A percentile compares a stretch with the other conserved stretches of the same genome.
Conservation (phyloP, 2,113 vertebrate genomes). For the Falco punctatus region DNA sequence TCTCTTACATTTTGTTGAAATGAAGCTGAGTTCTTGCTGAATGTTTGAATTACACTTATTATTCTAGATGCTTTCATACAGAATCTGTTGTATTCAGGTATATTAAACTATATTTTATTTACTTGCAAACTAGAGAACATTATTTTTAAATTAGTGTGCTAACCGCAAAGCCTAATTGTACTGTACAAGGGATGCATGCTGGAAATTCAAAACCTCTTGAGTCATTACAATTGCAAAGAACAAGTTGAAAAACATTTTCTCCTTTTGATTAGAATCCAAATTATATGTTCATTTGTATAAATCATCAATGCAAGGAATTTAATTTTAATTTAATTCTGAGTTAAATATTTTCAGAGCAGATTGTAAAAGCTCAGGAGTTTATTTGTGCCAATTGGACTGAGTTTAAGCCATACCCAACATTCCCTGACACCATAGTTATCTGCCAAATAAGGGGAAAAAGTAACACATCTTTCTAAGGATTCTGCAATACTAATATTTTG, state of each 20-base stretch:
- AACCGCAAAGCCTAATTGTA: slow-evolving; percentile 5
- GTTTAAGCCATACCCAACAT: neutral
- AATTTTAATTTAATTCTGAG: slow-evolving; percentile 36
- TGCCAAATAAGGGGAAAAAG: neutral
- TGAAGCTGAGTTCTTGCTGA: neutral
- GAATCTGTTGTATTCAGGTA: neutral
- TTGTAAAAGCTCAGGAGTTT: neutral
- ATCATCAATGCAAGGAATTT: slow-evolving; percentile 23
- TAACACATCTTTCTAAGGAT: neutral
- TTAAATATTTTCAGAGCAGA: slow-evolving; percentile 16
- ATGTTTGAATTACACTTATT: neutral
- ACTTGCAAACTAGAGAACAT: slow-evolving; percentile 1
- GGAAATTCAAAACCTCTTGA: slow-evolving; percentile 31
- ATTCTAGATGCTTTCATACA: neutral
- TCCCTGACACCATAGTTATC: neutral
- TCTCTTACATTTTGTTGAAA: neutral
- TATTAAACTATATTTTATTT: slow-evolving; percentile 14
- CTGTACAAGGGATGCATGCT: slow-evolving; percentile 6
- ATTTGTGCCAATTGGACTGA: neutral
- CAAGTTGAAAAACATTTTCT: slow-evolving; percentile 10
- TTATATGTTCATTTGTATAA: slow-evolving; percentile 35
- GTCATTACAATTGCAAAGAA: slow-evolving; percentile 37
- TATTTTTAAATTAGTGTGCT: slow-evolving; percentile 47
- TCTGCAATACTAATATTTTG: neutral
- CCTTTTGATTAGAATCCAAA: slow-evolving; percentile 11